Evolutionary conservation across 2,888 invertebrate species (phyloP).

Genomic region (Schizaphis graminum): DNA sequence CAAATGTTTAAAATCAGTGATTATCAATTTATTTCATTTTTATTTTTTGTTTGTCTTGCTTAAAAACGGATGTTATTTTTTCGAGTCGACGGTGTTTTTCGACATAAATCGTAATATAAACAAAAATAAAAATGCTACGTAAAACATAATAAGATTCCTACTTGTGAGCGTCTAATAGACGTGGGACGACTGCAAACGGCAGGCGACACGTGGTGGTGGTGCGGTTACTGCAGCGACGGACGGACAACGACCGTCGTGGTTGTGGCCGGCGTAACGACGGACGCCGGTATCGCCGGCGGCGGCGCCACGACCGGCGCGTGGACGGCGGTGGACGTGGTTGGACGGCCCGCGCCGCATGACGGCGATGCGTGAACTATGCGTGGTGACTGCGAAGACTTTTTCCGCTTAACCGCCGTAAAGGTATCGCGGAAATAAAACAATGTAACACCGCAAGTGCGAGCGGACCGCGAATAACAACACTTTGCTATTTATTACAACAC

Average conservation of each 20-base stretch:
- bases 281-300: constrained; percentile 9
- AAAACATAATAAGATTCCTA: neutral
- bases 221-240: neutral
- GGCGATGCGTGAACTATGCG: neutral
- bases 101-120: no score
- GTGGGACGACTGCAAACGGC: neutral
- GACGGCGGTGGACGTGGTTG: constrained; percentile 15
- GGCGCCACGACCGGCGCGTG: constrained; percentile 7
- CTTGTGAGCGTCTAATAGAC: constrained; percentile 7
- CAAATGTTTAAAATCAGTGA: no score
- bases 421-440: neutral
- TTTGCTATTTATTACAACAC: neutral
- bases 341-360: constrained; percentile 38
- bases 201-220: neutral
- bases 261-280: constrained; percentile 2
- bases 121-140: neutral
- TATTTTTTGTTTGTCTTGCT: no score
- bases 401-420: neutral
- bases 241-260: constrained; percentile 10
- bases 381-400: neutral
- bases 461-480: neutral
- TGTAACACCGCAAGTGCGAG: neutral
- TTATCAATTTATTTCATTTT: no score
- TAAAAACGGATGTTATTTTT: no score
- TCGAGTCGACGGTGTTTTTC: no score